Base-by-base conservation (phyloP, 2,113 vertebrate genomes). In the Australoheros scitulus region DNA sequence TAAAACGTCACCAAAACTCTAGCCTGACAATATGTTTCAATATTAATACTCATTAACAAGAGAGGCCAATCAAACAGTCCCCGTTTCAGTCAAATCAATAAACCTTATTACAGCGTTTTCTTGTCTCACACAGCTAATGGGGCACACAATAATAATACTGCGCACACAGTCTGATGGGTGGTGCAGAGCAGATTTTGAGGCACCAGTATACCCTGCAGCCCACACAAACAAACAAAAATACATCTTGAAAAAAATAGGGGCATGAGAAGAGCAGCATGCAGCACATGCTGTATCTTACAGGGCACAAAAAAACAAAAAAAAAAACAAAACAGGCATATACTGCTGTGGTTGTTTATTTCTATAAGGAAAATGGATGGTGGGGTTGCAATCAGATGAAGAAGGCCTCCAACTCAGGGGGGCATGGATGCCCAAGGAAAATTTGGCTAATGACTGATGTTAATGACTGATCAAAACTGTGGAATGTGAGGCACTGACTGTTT, bases 1-100 rank as follows among this genome's bases (percentile, higher is more conserved):
- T 74, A 6, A 63, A 79, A 56, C 29, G 8, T 52, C 5, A 26
- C 3, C 17, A 7, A 38, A 26, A 65, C 14, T 7, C 4, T 2
- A 22, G 22, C 1, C 6, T 10, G 15, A 76, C n/a, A 61, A 61
- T 24, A 24, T 17, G 9, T 70, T 72, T 72, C 10, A 63, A n/a
- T 34, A 76, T 50, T 15, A 29, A 32, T 61, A 50, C 26, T 11
- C 47, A 72, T 72, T 72, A 52, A 34, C 17, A 72, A 55, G 32
- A 72, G 26, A 34, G 68, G 68, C 47, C 68, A 72, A 24, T 77
- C 34, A 81, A 83, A 76, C 24, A 26, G 20, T 61, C 6, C 15
- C 14, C 55, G 24, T 24, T 32, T 15, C 50, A 36, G 59, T 58
- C 11, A 50, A 36, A 80, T 68, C 61, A 80, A 61, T n/a, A 82